These are phyloP conservation scores for Tetragnatha montana DNA, from an alignment of 2,888 invertebrate genomes.

Conservation along the genomic window DNA sequence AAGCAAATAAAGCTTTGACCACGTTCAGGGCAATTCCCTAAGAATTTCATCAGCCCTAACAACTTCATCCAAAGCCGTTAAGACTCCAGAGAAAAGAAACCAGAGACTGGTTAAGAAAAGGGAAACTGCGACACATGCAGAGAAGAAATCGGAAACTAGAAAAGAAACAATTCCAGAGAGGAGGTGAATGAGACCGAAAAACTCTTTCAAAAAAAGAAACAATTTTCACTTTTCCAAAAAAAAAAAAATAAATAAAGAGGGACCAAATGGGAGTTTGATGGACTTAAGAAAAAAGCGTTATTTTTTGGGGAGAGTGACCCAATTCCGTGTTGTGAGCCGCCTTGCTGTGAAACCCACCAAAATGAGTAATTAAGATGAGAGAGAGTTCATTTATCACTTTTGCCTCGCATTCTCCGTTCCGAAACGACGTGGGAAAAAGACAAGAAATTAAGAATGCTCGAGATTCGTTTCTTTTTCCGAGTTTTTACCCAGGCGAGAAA, in stretches of 20 bases:
- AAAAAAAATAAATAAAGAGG: too few relatives aligned
- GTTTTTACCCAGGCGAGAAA: not conserved
- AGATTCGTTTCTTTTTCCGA: not conserved
- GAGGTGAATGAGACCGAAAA: not conserved
- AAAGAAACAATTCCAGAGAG: not conserved
- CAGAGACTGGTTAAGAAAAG: not conserved
- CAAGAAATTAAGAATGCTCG: not conserved
- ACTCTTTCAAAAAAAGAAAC: not conserved
- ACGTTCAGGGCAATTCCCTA: too few relatives aligned
- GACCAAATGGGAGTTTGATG: slow-evolving; percentile 18
- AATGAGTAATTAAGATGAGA: slow-evolving; percentile 4
- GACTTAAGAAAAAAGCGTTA: not conserved
- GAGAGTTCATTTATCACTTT: not conserved
- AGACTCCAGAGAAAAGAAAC: not conserved
- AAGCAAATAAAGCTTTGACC: too few relatives aligned
- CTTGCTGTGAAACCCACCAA: not conserved
- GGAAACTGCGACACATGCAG: not conserved
- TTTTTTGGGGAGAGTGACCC: slow-evolving; percentile 12
- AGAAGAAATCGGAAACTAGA: slow-evolving; percentile 2
- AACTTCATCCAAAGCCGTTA: too few relatives aligned
- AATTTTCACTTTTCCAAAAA: not conserved
- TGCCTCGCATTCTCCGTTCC: not conserved
- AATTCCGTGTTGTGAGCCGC: not conserved
- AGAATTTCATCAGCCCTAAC: too few relatives aligned
- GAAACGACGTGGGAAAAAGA: not conserved